Percentiles rank a stretch among this genome's conserved stretches.
phyloP scores from a whole-genome alignment of 2,113 vertebrate species.

The Amblyornis subalaris region DNA sequence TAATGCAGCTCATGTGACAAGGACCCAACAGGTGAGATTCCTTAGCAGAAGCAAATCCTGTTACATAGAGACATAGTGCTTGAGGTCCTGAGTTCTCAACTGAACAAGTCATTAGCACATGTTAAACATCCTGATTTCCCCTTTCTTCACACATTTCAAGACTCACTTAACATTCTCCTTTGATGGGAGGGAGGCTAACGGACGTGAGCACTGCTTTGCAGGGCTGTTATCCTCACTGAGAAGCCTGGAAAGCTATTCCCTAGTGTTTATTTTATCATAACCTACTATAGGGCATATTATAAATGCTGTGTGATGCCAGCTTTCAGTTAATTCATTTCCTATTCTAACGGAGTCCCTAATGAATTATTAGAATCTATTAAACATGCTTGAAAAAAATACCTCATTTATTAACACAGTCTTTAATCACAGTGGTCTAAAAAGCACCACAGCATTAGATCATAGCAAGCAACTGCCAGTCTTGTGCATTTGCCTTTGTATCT shows the following conservation, averaged over 20 bases:
- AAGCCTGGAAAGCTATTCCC: neutral
- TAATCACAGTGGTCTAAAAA: slow-evolving; percentile 4
- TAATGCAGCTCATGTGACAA: neutral
- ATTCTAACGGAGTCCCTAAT: neutral
- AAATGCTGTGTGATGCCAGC: neutral
- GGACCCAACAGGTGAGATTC: neutral
- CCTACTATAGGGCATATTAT: neutral
- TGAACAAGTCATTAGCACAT: neutral
- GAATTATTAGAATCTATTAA: slow-evolving; percentile 17
- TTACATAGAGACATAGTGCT: neutral
- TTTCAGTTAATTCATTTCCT: neutral
- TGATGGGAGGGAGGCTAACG: neutral
- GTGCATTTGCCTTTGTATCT: neutral
- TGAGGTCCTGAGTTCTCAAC: neutral
- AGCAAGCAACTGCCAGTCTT: neutral
- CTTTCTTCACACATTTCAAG: neutral
- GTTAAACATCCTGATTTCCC: neutral
- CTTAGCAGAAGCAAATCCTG: neutral
- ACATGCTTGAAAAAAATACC: neutral
- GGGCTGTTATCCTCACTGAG: neutral
- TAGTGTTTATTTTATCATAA: neutral
- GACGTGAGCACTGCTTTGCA: neutral
- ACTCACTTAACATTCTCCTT: neutral
- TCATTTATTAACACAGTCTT: slow-evolving; percentile 13
- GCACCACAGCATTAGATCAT: neutral